Base-by-base conservation (phyloP, 35 echinoderm and acorn worm genomes). In the Apostichopus parvimensis region DNA sequence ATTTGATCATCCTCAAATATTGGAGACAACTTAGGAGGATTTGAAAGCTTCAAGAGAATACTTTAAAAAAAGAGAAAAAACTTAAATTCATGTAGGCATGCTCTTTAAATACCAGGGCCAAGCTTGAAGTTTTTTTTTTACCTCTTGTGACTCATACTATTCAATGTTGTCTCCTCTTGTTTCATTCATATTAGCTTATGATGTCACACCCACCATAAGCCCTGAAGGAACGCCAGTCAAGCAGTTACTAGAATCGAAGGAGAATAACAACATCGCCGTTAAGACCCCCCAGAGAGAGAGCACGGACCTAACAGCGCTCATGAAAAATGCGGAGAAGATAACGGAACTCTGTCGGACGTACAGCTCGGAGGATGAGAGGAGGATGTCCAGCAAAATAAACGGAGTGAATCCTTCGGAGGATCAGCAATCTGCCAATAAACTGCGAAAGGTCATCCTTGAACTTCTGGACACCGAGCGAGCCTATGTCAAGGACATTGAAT, bases 271-370 rank as follows among this genome's bases (percentile, higher is more conserved):
- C 25, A 22, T 75, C 2, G 17, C 92, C 14, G 56, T 6, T 25
- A 88, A 92, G 20, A 53, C 86, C 60, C 24, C 28, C 45, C 54
- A 61, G 65, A 58, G 86, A 77, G 91, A 98, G 77, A 91, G 93
- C 24, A 91, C 86, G 58, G 90, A 96, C 85, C 96, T 99, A 15
- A 93, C 94, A 61, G 79, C 92, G 22, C 83, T 99, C 5, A 91
- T 99, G 77, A 95, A 99, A 65, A 94, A 96, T 76, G 97, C 95
- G 10, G 97, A 98, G 82, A 94, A 99, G 86, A 78, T 99, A 20
- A 99, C 97, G 23, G 93, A 99, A 61, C 89, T 99, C 82, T 99
- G 97, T 72, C 93, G 97, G 34, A 87, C 91, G 0, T 73, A 93
- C 73, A 91, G 92, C 26, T 54, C 17, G 2, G 24, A 83, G n/a